These are phyloP conservation scores for Kuschelorhynchus macadamiae DNA, from an alignment of 2,888 invertebrate genomes.

Conservation along the genomic window DNA sequence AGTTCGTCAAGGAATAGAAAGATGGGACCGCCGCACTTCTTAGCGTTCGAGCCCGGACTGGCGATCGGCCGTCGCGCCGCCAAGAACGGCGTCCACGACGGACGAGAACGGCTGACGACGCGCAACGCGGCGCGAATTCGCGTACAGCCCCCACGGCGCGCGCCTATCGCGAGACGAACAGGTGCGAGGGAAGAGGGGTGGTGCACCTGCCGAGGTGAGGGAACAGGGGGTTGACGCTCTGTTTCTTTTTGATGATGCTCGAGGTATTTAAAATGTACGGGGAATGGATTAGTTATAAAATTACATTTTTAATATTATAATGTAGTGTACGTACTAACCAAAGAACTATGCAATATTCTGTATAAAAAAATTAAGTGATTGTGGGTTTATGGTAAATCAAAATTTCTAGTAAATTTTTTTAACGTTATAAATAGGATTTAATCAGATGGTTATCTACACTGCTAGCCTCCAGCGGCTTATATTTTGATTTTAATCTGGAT, in stretches of 20 bases:
- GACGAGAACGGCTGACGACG: slow-evolving; percentile 28
- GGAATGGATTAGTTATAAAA: slow-evolving; percentile 10
- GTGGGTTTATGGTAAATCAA: no score
- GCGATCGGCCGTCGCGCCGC: slow-evolving; percentile 56
- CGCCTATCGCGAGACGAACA: slow-evolving; percentile 37
- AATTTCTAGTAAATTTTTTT: no score
- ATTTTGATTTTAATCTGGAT: no score
- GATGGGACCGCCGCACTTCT: slow-evolving; percentile 74
- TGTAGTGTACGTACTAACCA: no score
- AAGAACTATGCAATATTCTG: no score
- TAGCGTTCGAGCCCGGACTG: slow-evolving; percentile 73
- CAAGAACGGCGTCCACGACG: slow-evolving; percentile 19
- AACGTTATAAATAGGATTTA: no score
- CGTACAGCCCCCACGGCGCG: slow-evolving; percentile 43
- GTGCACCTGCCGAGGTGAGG: slow-evolving; percentile 11
- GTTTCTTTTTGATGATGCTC: slow-evolving; percentile 29
- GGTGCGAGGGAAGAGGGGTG: slow-evolving; percentile 32
- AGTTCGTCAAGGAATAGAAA: slow-evolving; percentile 59
- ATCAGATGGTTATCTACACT: no score
- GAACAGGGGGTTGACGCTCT: slow-evolving; percentile 18
- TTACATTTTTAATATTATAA: neutral
- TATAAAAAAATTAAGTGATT: no score
- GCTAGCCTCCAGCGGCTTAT: no score
- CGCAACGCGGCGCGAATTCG: slow-evolving; percentile 31
- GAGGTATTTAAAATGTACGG: slow-evolving; percentile 19